Evolutionary conservation across 2,888 invertebrate genomes (phyloP), one percentile per base, ranked within the genome.

Genomic region (Nephrotoma flavescens): DNA sequence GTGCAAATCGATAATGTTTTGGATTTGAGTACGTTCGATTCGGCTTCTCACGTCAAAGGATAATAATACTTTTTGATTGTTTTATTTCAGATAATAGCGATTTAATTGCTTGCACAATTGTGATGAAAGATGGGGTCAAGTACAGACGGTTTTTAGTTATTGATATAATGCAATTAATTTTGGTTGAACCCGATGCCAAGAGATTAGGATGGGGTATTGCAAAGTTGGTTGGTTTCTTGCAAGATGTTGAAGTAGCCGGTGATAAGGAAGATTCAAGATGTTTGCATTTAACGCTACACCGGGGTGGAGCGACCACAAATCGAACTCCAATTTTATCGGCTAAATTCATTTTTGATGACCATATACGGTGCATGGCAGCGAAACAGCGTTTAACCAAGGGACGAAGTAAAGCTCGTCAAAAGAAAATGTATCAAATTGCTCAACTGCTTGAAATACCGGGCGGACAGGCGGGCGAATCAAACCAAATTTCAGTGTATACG

Each of bases 351-450:
- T 99, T 99, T 91, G 99, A 99, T 90, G 99, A 99, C 92, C 99
- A 99, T 90, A 99, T 99, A 89, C 94, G 99, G 44, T 99, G 99
- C 90, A 98, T 99, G 98, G 99, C 99, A 19, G 99, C 99, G 41
- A 99, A 99, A 90, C 99, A 99, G 91, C 91, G 95, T 71, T 91
- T 95, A 6, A 95, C 95, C 0, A 95, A 97, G 96, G 98, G 98
- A 42, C 94, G 98, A 47, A 95, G 97, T 89, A 98, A 97, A 92
- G 98, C 99, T 0, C 95, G 99, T 0, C 98, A 98, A 90, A 97
- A 97, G 92, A 99, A 99, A 92, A 97, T 99, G 96, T 96, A 96
- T 90, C 97, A 98, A 91, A 99, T 99, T 87, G 98, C 98, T 0
- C 95, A 96, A 47, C 92, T 99, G 9, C 92, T 99, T 31, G 98